A percentile compares a stretch with the other conserved stretches of the same genome.
Conservation (phyloP, 1,140 invertebrate genomes). For the Eriocheir sinensis region DNA sequence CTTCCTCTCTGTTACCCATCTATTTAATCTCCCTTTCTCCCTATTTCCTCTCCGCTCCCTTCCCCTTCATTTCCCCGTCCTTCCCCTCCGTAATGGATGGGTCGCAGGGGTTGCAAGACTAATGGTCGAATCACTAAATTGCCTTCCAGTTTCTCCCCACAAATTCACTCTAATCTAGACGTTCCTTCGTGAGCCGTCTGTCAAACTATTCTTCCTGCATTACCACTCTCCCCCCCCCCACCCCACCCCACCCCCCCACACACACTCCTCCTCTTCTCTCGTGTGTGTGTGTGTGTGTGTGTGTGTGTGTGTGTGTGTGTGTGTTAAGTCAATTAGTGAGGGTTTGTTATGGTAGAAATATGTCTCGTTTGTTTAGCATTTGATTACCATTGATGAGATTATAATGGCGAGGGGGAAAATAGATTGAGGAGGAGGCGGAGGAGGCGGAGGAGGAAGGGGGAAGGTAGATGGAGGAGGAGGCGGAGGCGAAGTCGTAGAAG, state of each 20-base stretch:
- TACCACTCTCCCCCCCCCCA: background rate
- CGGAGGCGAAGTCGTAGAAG: no score
- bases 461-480: no score
- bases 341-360: background rate
- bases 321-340: background rate
- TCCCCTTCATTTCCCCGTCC: background rate
- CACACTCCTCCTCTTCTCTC: background rate
- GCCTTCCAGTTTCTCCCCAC: background rate
- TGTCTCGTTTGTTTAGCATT: background rate
- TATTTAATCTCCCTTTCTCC: no score
- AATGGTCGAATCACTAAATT: background rate
- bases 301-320: conserved; percentile 14
- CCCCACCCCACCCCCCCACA: no score
- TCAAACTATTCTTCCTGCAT: background rate
- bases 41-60: background rate
- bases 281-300: conserved; percentile 19
- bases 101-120: no score
- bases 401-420: background rate
- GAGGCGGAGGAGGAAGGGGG: background rate
- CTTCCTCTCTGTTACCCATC: no score
- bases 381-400: conserved; percentile 25
- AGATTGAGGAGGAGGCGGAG: background rate
- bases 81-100: background rate
- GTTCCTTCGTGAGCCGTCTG: background rate
- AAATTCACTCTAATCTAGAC: background rate